A percentile compares a stretch with the other conserved stretches of the same genome.
Conservation (phyloP, 2,888 invertebrate species). For the Halictus quadricinctus region DNA sequence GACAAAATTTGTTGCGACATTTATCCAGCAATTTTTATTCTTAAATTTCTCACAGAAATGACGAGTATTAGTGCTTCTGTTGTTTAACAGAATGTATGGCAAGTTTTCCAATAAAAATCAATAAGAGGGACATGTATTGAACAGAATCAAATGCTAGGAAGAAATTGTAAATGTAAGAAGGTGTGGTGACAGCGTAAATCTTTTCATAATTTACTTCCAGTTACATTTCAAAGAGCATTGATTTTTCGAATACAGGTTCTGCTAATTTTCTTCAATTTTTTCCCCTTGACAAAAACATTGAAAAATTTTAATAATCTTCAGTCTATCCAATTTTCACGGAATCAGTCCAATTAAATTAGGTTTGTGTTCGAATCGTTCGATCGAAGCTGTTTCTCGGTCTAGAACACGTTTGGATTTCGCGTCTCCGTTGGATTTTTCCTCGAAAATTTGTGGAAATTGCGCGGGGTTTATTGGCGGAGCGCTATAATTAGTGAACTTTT, state of each 20-base stretch:
- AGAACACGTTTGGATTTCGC: background rate
- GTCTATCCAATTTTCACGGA: background rate
- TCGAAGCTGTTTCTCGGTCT: background rate
- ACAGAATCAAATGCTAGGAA: background rate
- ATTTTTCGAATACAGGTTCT: no score
- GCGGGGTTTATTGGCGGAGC: background rate
- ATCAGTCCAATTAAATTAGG: background rate
- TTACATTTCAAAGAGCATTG: no score
- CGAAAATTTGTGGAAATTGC: background rate
- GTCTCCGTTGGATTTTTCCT: background rate
- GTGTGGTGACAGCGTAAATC: background rate
- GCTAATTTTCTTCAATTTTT: no score
- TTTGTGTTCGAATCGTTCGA: background rate
- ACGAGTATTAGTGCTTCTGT: background rate
- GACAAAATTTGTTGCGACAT: background rate
- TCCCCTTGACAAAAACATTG: rapidly evolving
- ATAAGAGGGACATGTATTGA: background rate
- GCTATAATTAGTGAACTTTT: background rate
- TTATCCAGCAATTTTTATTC: background rate
- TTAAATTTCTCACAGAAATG: background rate
- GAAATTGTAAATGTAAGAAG: no score
- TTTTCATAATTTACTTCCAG: background rate
- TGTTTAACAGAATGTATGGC: background rate
- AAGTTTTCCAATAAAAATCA: background rate
- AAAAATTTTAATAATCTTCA: background rate